Conservation (phyloP, 2,888 invertebrate genomes). For the Taphrorychus bicolor region DNA sequence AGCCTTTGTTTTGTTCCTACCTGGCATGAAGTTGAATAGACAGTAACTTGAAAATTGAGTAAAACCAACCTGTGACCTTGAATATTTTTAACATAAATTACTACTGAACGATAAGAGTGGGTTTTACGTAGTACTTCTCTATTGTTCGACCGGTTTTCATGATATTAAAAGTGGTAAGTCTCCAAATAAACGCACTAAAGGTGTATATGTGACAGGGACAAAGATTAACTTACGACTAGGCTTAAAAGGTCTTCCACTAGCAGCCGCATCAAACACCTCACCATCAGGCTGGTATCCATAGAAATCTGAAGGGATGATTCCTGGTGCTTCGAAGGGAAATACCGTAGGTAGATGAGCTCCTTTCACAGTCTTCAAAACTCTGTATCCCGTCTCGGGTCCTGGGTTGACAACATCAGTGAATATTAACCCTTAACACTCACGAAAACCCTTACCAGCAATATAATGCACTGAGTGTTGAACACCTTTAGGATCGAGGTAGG, state of each 20-base stretch:
- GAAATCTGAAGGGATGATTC: constrained; percentile 60
- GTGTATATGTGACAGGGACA: no score
- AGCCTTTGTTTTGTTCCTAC: no score
- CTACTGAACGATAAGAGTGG: no score
- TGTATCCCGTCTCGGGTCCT: constrained; percentile 77
- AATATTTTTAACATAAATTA: no score
- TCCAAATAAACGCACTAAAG: no score
- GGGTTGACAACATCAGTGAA: neutral
- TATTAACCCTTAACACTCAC: neutral
- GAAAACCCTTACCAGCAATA: constrained; percentile 67
- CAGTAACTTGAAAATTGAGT: no score
- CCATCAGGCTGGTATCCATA: constrained; percentile 50
- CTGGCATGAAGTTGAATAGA: no score
- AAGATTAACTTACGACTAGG: constrained; percentile 29
- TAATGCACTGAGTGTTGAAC: constrained; percentile 79
- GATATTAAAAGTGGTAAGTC: no score
- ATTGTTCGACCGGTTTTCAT: neutral
- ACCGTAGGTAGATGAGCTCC: constrained; percentile 70
- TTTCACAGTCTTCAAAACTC: constrained; percentile 74
- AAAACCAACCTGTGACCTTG: no score
- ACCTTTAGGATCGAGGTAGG: constrained; percentile 80
- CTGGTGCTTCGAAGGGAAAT: constrained; percentile 63
- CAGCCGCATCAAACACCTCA: constrained; percentile 61
- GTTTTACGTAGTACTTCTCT: no score
- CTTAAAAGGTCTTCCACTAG: constrained; percentile 59